Conservation (phyloP, 1,140 invertebrate genomes). For the Bilobella aurantiaca region DNA sequence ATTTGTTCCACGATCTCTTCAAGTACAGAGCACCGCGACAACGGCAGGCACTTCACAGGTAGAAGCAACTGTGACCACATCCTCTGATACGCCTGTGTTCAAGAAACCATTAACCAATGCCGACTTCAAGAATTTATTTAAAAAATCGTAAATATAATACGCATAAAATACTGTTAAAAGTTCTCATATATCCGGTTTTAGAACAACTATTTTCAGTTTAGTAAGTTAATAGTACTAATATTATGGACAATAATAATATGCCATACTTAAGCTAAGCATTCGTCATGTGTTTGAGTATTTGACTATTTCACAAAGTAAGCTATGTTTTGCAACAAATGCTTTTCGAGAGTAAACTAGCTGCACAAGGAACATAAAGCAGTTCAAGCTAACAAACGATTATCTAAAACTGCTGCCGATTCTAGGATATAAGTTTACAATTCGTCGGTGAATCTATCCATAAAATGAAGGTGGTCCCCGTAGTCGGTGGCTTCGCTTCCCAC, state of each 20-base stretch:
- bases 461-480: constrained; percentile 78
- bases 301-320: too few species aligned
- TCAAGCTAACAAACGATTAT: neutral
- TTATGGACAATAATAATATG: too few species aligned
- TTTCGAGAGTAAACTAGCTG: too few species aligned
- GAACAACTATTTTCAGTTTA: neutral
- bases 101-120: neutral
- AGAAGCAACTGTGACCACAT: neutral
- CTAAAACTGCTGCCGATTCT: neutral
- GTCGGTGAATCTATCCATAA: constrained; percentile 66
- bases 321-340: too few species aligned
- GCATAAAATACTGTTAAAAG: neutral
- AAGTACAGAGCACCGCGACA: neutral
- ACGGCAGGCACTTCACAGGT: neutral
- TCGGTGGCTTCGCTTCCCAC: constrained; percentile 94
- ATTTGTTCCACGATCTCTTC: constrained; percentile 1
- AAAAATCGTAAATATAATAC: too few species aligned
- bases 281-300: too few species aligned
- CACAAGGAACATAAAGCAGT: too few species aligned
- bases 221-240: too few species aligned
- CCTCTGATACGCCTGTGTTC: too few species aligned
- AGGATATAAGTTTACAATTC: constrained; percentile 53
- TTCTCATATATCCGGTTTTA: neutral
- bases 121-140: neutral
- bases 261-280: too few species aligned